Percentiles rank a stretch among this genome's conserved stretches.
Conservation (phyloP, 2,113 vertebrate genomes). For the Thunnus thynnus region DNA sequence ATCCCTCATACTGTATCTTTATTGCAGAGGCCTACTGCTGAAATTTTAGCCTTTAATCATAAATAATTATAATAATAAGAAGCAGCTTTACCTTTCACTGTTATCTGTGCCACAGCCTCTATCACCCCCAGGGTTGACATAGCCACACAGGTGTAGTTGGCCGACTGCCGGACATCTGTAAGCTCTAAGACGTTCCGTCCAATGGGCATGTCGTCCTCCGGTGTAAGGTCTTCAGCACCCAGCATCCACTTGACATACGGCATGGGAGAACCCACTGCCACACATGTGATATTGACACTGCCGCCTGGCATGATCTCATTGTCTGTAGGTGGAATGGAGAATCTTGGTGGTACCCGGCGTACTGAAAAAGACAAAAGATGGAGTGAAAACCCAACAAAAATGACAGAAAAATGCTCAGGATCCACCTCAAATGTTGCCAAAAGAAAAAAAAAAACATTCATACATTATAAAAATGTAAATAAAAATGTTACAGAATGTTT, state of each 20-base stretch:
- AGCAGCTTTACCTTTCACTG: slow-evolving; percentile 92
- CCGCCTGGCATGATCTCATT: slow-evolving; percentile 99
- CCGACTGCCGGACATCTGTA: slow-evolving; percentile 97
- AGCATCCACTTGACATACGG: slow-evolving; percentile 99
- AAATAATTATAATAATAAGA: neutral
- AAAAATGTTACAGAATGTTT: neutral
- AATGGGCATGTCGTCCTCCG: slow-evolving; percentile 99
- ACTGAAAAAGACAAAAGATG: slow-evolving; percentile 88
- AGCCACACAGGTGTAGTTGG: slow-evolving; percentile 99
- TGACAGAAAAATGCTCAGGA: slow-evolving; percentile 5
- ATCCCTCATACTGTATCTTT: neutral
- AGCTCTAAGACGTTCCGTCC: slow-evolving; percentile 98
- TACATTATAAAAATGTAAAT: neutral
- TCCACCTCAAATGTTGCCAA: slow-evolving; percentile 47
- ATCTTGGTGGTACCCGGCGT: slow-evolving; percentile 96
- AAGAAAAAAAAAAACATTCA: neutral
- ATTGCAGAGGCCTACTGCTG: neutral
- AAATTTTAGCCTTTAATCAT: neutral
- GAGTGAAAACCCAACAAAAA: slow-evolving; percentile 68
- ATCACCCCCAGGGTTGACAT: slow-evolving; percentile 99
- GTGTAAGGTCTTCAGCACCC: slow-evolving; percentile 97
- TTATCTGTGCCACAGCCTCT: slow-evolving; percentile 98
- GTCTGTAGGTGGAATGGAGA: slow-evolving; percentile 99
- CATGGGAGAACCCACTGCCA: slow-evolving; percentile 99
- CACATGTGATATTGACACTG: slow-evolving; percentile 99